Percentiles rank a stretch among this genome's conserved stretches.
phyloP scores from a whole-genome alignment of 2,888 invertebrate genomes.

The Liodrosophila aerea region DNA sequence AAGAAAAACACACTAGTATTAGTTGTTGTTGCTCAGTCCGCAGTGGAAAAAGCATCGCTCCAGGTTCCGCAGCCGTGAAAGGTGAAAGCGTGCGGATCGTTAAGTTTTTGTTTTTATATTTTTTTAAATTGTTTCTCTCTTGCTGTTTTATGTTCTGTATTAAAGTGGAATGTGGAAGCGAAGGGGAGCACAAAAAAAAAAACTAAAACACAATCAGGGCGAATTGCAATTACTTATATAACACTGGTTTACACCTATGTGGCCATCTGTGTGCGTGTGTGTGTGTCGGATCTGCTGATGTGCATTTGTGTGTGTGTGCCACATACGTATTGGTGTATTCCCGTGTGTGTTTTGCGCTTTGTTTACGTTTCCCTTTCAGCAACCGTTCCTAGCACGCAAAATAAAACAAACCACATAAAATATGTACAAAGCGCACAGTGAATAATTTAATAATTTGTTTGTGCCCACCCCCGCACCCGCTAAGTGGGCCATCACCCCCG shows the following conservation, averaged over 20 bases:
- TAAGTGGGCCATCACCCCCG: too few relatives aligned
- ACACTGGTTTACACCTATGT: slow-evolving; percentile 36
- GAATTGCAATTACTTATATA: slow-evolving; percentile 76
- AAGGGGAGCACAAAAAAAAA: slow-evolving; percentile 26
- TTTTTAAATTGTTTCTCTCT: slow-evolving; percentile 4
- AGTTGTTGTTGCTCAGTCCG: slow-evolving; percentile 30
- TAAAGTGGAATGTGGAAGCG: slow-evolving; percentile 29
- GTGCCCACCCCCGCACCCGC: slow-evolving; percentile 7
- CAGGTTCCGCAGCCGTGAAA: slow-evolving; percentile 39
- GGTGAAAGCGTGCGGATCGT: slow-evolving; percentile 53
- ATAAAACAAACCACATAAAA: slow-evolving; percentile 27
- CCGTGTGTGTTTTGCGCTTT: slow-evolving; percentile 59
- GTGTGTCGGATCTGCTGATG: slow-evolving; percentile 15
- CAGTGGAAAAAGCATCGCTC: slow-evolving; percentile 17
- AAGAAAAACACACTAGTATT: slow-evolving; percentile 43
- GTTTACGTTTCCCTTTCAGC: slow-evolving; percentile 74
- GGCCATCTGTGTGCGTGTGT: slow-evolving; percentile 13
- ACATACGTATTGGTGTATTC: too few relatives aligned
- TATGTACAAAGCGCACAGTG: slow-evolving; percentile 37
- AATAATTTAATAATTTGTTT: slow-evolving; percentile 75
- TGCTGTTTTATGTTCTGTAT: slow-evolving; percentile 29
- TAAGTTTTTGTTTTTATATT: slow-evolving; percentile 20
- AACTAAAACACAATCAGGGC: slow-evolving; percentile 63
- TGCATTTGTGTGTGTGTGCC: slow-evolving; percentile 5
- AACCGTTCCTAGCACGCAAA: slow-evolving; percentile 18